phyloP scores from a whole-genome alignment of 37 sponge, comb jelly and placozoan species.

The Ephydatia muelleri region DNA sequence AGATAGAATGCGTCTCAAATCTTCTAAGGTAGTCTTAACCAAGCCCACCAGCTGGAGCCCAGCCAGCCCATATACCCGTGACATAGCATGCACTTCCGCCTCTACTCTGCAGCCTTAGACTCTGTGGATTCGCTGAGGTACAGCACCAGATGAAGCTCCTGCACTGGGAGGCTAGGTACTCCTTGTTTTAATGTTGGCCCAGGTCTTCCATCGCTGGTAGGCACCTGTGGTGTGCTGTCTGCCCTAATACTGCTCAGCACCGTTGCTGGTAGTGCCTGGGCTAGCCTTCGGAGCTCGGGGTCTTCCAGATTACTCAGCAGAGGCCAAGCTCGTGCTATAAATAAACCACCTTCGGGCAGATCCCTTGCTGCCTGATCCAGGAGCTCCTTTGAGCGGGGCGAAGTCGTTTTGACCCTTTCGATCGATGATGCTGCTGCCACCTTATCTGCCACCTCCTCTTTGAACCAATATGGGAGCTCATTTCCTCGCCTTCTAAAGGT shows the following conservation, averaged over 20 bases:
- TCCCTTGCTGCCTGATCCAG: too few species aligned
- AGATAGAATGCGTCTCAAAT: neutral
- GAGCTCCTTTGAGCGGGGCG: too few species aligned
- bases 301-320: neutral
- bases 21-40: neutral
- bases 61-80: neutral
- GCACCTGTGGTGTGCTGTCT: neutral
- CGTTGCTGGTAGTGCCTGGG: neutral
- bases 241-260: neutral
- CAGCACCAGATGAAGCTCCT: neutral
- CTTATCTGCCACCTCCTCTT: too few species aligned
- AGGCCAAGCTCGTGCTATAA: neutral
- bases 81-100: neutral
- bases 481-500: too few species aligned
- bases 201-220: neutral
- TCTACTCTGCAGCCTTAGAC: constrained; percentile 4
- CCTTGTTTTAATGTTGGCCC: neutral
- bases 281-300: constrained; percentile 20
- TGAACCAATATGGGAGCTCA: too few species aligned
- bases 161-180: neutral
- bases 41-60: neutral
- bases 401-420: too few species aligned
- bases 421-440: too few species aligned
- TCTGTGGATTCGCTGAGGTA: neutral
- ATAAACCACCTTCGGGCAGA: too few species aligned